These are phyloP conservation scores for Riptortus pedestris DNA, from an alignment of 1,140 invertebrate genomes.

Conservation along the genomic window DNA sequence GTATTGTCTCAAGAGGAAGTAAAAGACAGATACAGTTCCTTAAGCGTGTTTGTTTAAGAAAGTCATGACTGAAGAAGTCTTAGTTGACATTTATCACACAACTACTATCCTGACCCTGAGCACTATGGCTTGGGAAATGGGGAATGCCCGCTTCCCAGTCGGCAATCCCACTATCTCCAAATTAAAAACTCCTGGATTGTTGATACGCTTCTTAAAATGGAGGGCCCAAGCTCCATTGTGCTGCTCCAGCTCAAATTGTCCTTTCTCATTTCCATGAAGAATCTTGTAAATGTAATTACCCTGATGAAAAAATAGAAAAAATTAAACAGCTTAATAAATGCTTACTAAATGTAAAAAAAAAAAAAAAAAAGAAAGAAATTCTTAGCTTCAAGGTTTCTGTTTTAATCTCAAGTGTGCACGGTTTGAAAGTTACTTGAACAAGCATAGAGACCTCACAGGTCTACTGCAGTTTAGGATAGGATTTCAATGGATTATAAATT, in stretches of 20 bases:
- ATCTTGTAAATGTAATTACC: conserved; percentile 48
- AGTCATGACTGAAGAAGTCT: neutral
- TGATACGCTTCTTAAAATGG: conserved; percentile 49
- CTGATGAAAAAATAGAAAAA: conserved; percentile 21
- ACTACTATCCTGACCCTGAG: conserved; percentile 2
- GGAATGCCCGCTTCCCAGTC: neutral
- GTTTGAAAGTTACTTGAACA: too few relatives aligned
- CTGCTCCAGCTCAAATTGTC: conserved; percentile 53
- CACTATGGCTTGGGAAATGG: neutral
- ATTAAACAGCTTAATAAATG: too few relatives aligned
- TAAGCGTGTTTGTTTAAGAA: neutral
- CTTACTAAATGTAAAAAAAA: neutral
- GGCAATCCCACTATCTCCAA: conserved; percentile 40
- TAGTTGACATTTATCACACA: neutral
- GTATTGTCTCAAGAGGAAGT: neutral
- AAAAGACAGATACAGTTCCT: neutral
- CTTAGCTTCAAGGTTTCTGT: conserved; percentile 16
- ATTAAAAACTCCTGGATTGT: conserved; percentile 44
- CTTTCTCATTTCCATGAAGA: conserved; percentile 49
- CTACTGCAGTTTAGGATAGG: too few relatives aligned
- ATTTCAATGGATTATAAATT: too few relatives aligned
- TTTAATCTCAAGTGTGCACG: neutral
- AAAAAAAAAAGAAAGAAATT: conserved; percentile 23
- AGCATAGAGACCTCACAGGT: too few relatives aligned
- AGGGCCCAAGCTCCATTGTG: conserved; percentile 51